These are phyloP conservation scores for Melanocharis versteri DNA, from an alignment of 2,113 vertebrate species.

Conservation along the genomic window DNA sequence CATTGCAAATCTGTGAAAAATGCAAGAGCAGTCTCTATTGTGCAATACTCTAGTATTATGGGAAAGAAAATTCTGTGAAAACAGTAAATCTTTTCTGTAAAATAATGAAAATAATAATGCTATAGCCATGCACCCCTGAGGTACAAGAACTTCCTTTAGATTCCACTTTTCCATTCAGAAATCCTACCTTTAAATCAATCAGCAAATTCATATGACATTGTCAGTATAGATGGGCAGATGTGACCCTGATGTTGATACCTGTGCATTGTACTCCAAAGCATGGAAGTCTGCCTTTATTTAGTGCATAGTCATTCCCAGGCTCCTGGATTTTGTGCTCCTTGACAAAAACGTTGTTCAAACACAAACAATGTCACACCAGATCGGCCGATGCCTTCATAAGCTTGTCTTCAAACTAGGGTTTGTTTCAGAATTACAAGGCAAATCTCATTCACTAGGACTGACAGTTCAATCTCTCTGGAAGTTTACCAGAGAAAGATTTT, in stretches of 20 bases:
- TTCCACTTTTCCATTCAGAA: neutral
- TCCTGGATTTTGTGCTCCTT: neutral
- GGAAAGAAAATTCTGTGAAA: neutral
- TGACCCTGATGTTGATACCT: neutral
- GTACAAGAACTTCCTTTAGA: neutral
- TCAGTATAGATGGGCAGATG: neutral
- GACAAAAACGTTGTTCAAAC: neutral
- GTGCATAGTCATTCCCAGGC: neutral
- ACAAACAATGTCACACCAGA: neutral
- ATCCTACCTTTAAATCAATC: neutral
- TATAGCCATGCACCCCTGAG: neutral
- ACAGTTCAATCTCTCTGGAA: neutral
- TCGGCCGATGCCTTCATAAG: neutral
- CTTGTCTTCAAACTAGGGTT: neutral
- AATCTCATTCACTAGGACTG: neutral
- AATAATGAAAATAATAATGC: neutral
- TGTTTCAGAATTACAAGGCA: neutral
- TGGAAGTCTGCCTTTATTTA: neutral
- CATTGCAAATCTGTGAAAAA: neutral
- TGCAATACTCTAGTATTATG: neutral
- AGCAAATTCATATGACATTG: neutral
- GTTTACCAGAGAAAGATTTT: neutral
- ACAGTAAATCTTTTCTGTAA: neutral
- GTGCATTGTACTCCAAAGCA: neutral
- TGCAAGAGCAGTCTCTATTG: neutral